Percentiles rank a stretch among this genome's conserved stretches.
Evolutionary conservation across 2,888 invertebrate genomes (phyloP).

Genomic region (Drosophila fungiperda): DNA sequence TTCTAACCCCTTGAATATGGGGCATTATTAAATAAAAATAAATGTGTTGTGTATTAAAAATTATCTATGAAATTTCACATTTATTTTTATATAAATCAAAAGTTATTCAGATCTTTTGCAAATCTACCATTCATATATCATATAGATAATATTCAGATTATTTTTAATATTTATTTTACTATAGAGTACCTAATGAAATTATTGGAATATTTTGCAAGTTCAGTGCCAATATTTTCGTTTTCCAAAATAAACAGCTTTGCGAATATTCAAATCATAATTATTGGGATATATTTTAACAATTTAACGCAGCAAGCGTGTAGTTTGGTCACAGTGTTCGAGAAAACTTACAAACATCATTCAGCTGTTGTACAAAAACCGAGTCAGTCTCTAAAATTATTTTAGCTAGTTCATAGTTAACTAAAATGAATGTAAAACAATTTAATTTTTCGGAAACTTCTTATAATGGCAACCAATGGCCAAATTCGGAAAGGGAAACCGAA

Average conservation of each 20-base stretch:
- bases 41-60: not conserved
- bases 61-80: too few species aligned
- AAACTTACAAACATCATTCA: not conserved
- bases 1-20: not conserved
- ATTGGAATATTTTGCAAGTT: not conserved
- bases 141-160: too few species aligned
- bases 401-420: too few species aligned
- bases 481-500: not conserved
- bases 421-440: not conserved
- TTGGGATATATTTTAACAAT: not conserved
- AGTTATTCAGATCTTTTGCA: too few species aligned
- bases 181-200: not conserved
- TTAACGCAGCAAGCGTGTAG: not conserved
- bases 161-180: not conserved
- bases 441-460: not conserved
- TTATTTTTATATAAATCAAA: too few species aligned
- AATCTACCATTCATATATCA: too few species aligned
- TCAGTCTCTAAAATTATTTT: not conserved
- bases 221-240: not conserved
- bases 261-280: not conserved
- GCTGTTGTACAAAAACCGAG: not conserved
- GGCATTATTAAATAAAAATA: conserved; percentile 11
- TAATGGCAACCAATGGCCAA: not conserved
- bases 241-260: not conserved
- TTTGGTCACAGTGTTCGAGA: not conserved